Evolutionary conservation across 2,113 vertebrate species (phyloP).

Genomic region (Ailuropoda melanoleuca): DNA sequence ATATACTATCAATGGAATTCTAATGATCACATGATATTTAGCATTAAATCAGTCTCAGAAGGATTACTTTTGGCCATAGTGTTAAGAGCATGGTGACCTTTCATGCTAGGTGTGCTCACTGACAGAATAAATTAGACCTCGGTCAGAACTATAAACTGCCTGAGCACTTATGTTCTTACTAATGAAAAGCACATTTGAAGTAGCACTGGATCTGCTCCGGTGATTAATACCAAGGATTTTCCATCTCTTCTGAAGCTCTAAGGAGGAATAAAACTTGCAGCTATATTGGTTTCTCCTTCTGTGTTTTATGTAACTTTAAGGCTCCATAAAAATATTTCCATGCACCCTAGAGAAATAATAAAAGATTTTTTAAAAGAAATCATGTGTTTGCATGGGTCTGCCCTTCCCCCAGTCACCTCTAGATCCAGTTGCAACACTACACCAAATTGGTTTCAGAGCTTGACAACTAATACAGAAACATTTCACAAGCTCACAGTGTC

Average conservation of each 20-base stretch:
- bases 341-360: not conserved
- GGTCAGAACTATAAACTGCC: not conserved
- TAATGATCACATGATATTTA: not conserved
- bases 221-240: not conserved
- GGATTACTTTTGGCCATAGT: not conserved
- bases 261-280: conserved; percentile 3
- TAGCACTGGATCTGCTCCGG: not conserved
- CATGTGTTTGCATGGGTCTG: not conserved
- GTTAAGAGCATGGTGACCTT: not conserved
- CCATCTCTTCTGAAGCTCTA: not conserved
- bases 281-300: conserved; percentile 12
- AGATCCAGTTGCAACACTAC: not conserved
- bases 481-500: not conserved
- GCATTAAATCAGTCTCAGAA: not conserved
- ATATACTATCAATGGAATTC: not conserved
- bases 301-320: conserved; percentile 31
- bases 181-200: conserved; percentile 39
- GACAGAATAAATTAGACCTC: not conserved
- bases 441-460: not conserved
- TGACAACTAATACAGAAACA: not conserved
- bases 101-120: not conserved
- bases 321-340: conserved; percentile 37
- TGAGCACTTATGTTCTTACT: not conserved
- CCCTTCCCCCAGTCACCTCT: not conserved
- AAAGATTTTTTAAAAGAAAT: conserved; percentile 9